Conservation (phyloP, 1,140 invertebrate species). For the Hetaerina americana region DNA sequence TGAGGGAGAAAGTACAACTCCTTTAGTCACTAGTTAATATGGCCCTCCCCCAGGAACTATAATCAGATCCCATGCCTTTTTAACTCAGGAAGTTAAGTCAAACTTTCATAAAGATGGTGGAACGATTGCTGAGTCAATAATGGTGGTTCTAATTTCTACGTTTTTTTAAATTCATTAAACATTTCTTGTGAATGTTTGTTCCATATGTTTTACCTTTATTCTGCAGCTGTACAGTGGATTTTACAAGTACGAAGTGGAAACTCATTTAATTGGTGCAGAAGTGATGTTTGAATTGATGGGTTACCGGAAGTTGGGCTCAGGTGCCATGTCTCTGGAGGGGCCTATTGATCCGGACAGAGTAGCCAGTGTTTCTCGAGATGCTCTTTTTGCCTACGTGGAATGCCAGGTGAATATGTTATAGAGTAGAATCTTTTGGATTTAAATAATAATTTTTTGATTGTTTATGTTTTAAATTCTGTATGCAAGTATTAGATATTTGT, state of each 20-base stretch:
- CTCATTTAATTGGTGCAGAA: slow-evolving; percentile 59
- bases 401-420: slow-evolving; percentile 58
- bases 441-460: slow-evolving; percentile 33
- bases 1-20: no score
- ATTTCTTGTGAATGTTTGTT: no score
- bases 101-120: no score
- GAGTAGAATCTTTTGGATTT: no score
- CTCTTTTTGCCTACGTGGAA: slow-evolving; percentile 76
- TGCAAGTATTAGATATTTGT: background rate
- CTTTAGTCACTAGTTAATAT: no score
- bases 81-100: no score
- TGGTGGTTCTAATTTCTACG: no score
- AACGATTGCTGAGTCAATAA: no score
- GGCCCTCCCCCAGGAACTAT: no score
- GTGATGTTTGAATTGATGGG: slow-evolving; percentile 68
- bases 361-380: slow-evolving; percentile 62
- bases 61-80: no score
- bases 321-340: slow-evolving; percentile 43
- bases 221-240: slow-evolving; percentile 69
- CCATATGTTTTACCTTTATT: slow-evolving; percentile 14
- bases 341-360: slow-evolving; percentile 70
- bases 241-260: slow-evolving; percentile 73
- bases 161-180: no score
- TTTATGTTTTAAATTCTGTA: background rate
- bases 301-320: slow-evolving; percentile 46